phyloP scores from a whole-genome alignment of 2,888 invertebrate species.

The Dryocosmus kuriphilus region DNA sequence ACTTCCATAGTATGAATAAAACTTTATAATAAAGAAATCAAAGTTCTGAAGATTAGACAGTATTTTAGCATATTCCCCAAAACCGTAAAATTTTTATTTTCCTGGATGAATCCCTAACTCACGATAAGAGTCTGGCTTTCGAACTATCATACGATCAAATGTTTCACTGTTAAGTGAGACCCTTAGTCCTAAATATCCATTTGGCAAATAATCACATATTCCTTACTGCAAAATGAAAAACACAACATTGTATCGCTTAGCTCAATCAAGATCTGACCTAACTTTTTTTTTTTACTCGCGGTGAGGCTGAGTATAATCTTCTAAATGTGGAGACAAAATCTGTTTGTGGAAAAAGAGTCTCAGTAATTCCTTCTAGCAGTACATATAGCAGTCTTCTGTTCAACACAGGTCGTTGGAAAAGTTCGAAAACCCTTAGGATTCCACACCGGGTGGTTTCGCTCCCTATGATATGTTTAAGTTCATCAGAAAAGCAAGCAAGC shows the following conservation, averaged over 20 bases:
- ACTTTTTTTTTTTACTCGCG: constrained; percentile 71
- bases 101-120: background rate
- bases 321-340: constrained; percentile 85
- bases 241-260: background rate
- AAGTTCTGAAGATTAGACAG: background rate
- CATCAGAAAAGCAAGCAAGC: constrained; percentile 92
- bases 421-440: constrained; percentile 89
- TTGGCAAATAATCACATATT: constrained; percentile 44
- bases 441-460: constrained; percentile 92
- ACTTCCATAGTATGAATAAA: background rate
- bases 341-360: constrained; percentile 89
- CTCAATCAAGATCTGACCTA: constrained; percentile 65
- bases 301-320: constrained; percentile 85
- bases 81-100: background rate
- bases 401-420: constrained; percentile 91
- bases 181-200: constrained; percentile 24
- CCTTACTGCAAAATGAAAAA: constrained; percentile 28
- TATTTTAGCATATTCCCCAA: background rate
- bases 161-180: background rate
- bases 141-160: constrained; percentile 13
- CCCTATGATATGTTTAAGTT: constrained; percentile 93
- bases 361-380: constrained; percentile 88
- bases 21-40: background rate
- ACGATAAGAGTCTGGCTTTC: background rate
- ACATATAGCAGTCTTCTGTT: constrained; percentile 92